These are phyloP conservation scores for Saccostrea cuccullata DNA, from an alignment of 1,140 invertebrate species.

Conservation along the genomic window DNA sequence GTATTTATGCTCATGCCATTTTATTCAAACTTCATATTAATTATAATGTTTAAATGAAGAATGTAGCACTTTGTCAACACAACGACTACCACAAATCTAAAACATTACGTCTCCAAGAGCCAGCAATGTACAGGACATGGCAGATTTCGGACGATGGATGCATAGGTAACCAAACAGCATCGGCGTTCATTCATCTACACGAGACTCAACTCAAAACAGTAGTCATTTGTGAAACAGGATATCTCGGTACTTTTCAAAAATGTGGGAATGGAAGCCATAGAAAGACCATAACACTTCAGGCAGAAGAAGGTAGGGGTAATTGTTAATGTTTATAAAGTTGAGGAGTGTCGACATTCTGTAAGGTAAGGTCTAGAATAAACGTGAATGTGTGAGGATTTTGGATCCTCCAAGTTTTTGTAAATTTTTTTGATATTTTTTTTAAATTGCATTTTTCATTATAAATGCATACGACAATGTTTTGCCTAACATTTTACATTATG, in stretches of 20 bases:
- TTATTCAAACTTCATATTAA: too few species aligned
- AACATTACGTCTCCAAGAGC: not conserved
- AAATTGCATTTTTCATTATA: too few species aligned
- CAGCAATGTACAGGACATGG: not conserved
- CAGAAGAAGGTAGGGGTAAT: not conserved
- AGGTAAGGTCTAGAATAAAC: too few species aligned
- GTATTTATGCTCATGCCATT: too few species aligned
- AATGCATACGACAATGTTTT: too few species aligned
- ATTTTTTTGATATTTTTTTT: too few species aligned
- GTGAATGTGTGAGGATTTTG: too few species aligned
- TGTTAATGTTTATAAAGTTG: too few species aligned
- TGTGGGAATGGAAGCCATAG: not conserved
- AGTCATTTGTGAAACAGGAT: not conserved
- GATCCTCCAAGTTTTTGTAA: too few species aligned
- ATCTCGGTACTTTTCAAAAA: not conserved
- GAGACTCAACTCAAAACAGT: not conserved
- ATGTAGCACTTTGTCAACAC: not conserved
- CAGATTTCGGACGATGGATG: not conserved
- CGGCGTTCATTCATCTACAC: not conserved
- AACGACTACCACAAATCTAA: not conserved
- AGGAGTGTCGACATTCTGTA: too few species aligned
- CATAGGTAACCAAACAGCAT: not conserved
- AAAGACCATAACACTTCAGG: not conserved
- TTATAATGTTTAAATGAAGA: not conserved
- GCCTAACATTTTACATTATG: too few species aligned